Base-by-base conservation (phyloP, 2,113 vertebrate genomes). In the Caloenas nicobarica region DNA sequence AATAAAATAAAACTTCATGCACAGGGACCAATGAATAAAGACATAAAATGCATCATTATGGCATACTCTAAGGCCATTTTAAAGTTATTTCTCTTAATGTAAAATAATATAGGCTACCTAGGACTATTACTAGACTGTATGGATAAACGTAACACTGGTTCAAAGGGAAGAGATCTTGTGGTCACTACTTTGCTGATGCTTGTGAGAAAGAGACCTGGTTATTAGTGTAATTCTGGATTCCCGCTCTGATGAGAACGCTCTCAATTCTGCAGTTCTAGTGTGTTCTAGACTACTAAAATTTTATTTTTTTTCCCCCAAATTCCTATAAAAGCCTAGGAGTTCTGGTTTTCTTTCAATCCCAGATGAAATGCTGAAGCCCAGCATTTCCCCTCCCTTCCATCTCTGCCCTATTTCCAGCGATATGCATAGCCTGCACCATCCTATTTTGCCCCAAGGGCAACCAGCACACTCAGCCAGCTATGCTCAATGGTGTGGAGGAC, bases 21-120 rank as follows among this genome's bases (percentile, higher is more conserved):
- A 24, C 38, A 10, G 93, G 70, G 86, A 91, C 57, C 62, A 78
- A 91, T 87, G 83, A 93, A 93, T 51, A 72, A 65, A 85, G 86
- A 94, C 36, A 89, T 87, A 91, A 96, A 96, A 84, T 29, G 36
- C 42, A 65, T 62, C 53, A 65, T 87, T 93, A 61, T 60, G n/a
- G 16, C 5, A 10, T 89, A n/a, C 70, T 93, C 77, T 44, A 65
- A 91, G 86, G 83, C 26, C 61, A 79, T 82, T 88, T 96, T 19
- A 94, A 91, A 72, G 36, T 42, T 76, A 8, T 60, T 93, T 89
- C 76, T 81, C 57, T 79, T 5, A 0, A 50, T 50, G 33, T 91
- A 92, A 95, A 92, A 70, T 82, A 84, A 71, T 79, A 86, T 14
- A 76, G 88, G 34, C 77, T 93, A 62, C 70, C 66, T 76, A 86